A percentile compares a stretch with the other conserved stretches of the same genome.
These are phyloP conservation scores for Trissolcus basalis DNA, from an alignment of 1,140 invertebrate genomes.

Conservation along the genomic window DNA sequence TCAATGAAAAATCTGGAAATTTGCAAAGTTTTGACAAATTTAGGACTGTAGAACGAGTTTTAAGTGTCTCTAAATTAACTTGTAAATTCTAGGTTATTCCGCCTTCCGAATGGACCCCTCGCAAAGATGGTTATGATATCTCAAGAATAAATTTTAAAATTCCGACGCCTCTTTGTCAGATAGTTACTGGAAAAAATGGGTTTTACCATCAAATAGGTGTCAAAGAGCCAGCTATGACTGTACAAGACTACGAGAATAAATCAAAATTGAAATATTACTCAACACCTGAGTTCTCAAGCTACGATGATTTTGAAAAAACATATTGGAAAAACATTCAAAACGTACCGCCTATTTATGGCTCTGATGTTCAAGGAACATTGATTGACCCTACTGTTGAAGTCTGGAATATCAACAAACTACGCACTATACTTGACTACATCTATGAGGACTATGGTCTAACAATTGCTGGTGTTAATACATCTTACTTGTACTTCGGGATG, in stretches of 20 bases:
- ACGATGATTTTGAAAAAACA: constrained; percentile 95
- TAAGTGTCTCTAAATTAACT: too few relatives aligned
- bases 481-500: constrained; percentile 99
- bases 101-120: constrained; percentile 93
- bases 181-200: constrained; percentile 92
- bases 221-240: constrained; percentile 93
- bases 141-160: constrained; percentile 88
- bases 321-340: constrained; percentile 99
- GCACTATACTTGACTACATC: constrained; percentile 95
- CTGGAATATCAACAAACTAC: constrained; percentile 97
- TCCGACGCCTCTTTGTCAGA: constrained; percentile 93
- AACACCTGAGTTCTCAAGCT: constrained; percentile 94
- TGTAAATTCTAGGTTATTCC: constrained; percentile 98
- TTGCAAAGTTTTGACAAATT: too few relatives aligned
- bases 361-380: constrained; percentile 95
- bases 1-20: too few relatives aligned
- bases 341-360: constrained; percentile 94
- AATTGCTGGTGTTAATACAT: constrained; percentile 98
- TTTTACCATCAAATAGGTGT: constrained; percentile 97
- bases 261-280: constrained; percentile 86
- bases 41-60: too few relatives aligned
- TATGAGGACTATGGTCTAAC: constrained; percentile 96
- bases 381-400: constrained; percentile 91
- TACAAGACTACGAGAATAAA: constrained; percentile 91
- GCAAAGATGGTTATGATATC: constrained; percentile 89